Conservation (phyloP, 2,888 invertebrate genomes). For the Eubasilissa splendida region DNA sequence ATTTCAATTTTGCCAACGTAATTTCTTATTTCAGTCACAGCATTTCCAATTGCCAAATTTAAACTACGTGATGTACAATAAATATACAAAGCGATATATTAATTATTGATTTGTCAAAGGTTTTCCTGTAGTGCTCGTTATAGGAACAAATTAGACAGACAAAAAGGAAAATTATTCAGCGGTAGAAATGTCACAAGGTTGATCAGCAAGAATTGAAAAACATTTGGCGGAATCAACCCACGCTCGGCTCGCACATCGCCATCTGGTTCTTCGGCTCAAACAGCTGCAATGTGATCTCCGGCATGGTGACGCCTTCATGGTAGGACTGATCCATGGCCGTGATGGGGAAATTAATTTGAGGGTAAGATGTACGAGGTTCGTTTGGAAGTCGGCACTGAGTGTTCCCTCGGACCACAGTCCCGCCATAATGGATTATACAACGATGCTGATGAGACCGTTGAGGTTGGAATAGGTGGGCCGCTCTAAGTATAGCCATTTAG, state of each 20-base stretch:
- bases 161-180: too few relatives aligned
- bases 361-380: slow-evolving; percentile 92
- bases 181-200: too few relatives aligned
- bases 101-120: too few relatives aligned
- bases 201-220: too few relatives aligned
- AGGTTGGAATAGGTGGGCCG: slow-evolving; percentile 88
- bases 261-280: slow-evolving; percentile 93
- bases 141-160: too few relatives aligned
- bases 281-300: slow-evolving; percentile 88
- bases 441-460: slow-evolving; percentile 88
- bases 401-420: slow-evolving; percentile 91
- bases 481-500: slow-evolving; percentile 86
- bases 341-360: slow-evolving; percentile 91
- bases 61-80: too few relatives aligned
- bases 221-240: too few relatives aligned
- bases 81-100: too few relatives aligned
- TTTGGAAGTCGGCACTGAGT: slow-evolving; percentile 93
- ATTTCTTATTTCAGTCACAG: too few relatives aligned
- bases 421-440: slow-evolving; percentile 90
- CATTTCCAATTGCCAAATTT: too few relatives aligned
- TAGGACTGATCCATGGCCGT: slow-evolving; percentile 79
- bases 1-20: too few relatives aligned
- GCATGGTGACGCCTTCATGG: slow-evolving; percentile 84
- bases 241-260: slow-evolving; percentile 90
- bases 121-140: too few relatives aligned